Base-by-base conservation (phyloP, 2,888 invertebrate species). In the Sympetrum striolatum region DNA sequence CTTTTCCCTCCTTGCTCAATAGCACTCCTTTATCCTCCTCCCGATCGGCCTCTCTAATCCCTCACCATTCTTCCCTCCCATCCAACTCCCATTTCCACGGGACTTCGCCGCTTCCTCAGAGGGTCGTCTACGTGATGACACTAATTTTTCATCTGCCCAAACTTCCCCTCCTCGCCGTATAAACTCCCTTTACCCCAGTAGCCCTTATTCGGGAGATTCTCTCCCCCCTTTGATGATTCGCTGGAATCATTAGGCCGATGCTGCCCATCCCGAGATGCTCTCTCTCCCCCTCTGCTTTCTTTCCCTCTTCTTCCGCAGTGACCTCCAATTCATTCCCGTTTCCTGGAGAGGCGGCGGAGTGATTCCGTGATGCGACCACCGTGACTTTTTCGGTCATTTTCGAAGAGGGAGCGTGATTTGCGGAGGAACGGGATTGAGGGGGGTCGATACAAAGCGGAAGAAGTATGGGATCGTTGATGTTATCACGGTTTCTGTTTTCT, bases 51-150 rank as follows among this genome's bases (percentile, higher is more conserved):
- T 37, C 60, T 86, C 10, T 18, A 22, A 48, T 31, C 25, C 53
- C 58, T 58, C 86, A 37, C 86, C 53, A 53, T 15, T 35, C 53
- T 25, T 53, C 53, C 35, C 58, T 82, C 58, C 12, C 35, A 60
- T 82, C 82, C 58, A 82, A 82, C 58, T 35, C n/a, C 86, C 86
- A 86, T 86, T 86, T 86, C 86, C 86, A 64, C 37, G 58, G 86
- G 86, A 39, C 60, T 37, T 31, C 86, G 60, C 86, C 86, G 58
- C 86, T 86, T 86, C 86, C 86, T 86, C 86, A 39, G 64, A 86
- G 86, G 86, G 86, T 86, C 86, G 86, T 86, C 86, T 86, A 86
- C 37, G 60, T 86, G 86, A 86, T 86, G 86, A 86, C 86, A 86
- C 86, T 86, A 86, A 86, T 86, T 86, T 86, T 86, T 86, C 86